Conservation (phyloP, 2,888 invertebrate genomes). For the Crematogaster levior region DNA sequence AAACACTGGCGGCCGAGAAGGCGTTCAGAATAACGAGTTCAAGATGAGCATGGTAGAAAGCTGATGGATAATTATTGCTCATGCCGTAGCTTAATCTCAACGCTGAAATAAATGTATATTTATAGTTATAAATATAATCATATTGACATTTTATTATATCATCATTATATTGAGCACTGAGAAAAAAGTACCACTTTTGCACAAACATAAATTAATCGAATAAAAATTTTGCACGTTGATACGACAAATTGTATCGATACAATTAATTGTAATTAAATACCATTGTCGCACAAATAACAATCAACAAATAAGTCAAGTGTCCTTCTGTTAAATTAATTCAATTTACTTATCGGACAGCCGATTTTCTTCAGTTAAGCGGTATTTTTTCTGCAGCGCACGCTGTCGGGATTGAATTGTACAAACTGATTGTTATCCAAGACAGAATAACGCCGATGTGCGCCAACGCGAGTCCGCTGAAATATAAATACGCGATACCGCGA, state of each 20-base stretch:
- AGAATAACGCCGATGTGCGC: slow-evolving; percentile 63
- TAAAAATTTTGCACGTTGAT: neutral
- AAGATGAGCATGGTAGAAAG: slow-evolving; percentile 66
- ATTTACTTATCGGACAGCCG: neutral
- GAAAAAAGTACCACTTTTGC: neutral
- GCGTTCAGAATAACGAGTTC: slow-evolving; percentile 63
- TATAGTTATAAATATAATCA: neutral
- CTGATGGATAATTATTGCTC: slow-evolving; percentile 63
- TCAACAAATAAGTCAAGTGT: neutral
- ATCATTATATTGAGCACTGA: neutral
- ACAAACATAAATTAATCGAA: neutral
- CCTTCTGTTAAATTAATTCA: neutral
- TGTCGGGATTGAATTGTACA: slow-evolving; percentile 30
- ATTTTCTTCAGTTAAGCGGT: neutral
- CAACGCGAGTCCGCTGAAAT: slow-evolving; percentile 63
- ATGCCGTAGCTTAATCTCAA: slow-evolving; percentile 62
- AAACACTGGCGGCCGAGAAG: slow-evolving; percentile 63
- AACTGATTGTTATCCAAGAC: slow-evolving; percentile 70
- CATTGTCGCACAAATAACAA: neutral
- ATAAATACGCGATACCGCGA: slow-evolving; percentile 66
- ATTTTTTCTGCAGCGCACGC: neutral
- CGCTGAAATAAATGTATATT: slow-evolving; percentile 57
- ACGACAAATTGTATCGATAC: neutral
- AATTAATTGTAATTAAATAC: neutral
- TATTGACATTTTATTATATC: neutral